phyloP scores from a whole-genome alignment of 2,797 vertebrate species.

The Austrolebias charrua region DNA sequence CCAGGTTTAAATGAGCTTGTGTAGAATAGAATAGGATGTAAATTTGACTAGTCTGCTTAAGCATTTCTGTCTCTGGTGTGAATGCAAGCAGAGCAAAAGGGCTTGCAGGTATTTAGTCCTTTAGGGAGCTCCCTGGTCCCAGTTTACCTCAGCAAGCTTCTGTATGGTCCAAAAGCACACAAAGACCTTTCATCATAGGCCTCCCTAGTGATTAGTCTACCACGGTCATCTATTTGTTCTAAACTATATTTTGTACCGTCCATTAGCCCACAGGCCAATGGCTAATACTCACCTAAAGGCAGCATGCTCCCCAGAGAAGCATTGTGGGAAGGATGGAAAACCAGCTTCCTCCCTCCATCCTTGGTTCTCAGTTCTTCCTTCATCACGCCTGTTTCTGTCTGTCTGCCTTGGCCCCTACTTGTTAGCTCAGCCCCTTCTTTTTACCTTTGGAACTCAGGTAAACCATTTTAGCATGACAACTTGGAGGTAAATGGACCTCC shows the following conservation, averaged over 20 bases:
- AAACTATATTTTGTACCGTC: constrained; percentile 66
- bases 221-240: constrained; percentile 61
- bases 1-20: too few species aligned
- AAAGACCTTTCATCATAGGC: constrained; percentile 35
- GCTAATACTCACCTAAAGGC: constrained; percentile 69
- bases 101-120: constrained; percentile 6
- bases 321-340: constrained; percentile 67
- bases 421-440: constrained; percentile 38
- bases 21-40: neutral
- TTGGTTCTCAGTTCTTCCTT: constrained; percentile 39
- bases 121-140: neutral
- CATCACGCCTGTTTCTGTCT: constrained; percentile 49
- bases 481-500: constrained; percentile 60
- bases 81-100: constrained; percentile 4
- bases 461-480: constrained; percentile 51
- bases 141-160: constrained; percentile 8
- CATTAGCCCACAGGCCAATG: constrained; percentile 67
- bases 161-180: constrained; percentile 12
- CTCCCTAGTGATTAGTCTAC: constrained; percentile 49
- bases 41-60: neutral
- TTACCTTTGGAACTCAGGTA: constrained; percentile 45
- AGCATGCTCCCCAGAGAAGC: constrained; percentile 61
- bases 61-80: neutral
- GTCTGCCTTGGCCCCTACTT: constrained; percentile 41
- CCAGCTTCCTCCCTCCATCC: constrained; percentile 35